Conservation (phyloP, 2,797 vertebrate genomes). For the Octomys mimax region DNA sequence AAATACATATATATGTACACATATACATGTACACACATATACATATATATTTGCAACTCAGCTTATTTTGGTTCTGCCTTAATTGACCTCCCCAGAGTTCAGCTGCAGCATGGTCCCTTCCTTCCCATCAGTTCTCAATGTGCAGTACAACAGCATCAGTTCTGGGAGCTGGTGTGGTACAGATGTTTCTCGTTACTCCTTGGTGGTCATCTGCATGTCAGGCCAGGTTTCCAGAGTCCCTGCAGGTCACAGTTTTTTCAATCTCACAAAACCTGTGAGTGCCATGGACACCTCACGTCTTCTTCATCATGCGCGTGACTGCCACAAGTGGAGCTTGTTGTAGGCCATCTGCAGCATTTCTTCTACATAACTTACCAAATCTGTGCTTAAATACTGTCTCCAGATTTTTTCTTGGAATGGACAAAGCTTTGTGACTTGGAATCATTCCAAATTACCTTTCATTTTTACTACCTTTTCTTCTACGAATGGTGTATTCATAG, state of each 20-base stretch:
- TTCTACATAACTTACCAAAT: conserved; percentile 96
- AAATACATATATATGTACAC: no score
- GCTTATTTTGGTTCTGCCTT: conserved; percentile 90
- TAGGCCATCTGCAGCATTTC: conserved; percentile 98
- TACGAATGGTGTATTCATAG: conserved; percentile 96
- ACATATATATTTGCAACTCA: conserved; percentile 82
- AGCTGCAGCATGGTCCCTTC: conserved; percentile 86
- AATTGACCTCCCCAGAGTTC: conserved; percentile 87
- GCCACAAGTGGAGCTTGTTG: conserved; percentile 98
- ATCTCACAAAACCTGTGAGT: conserved; percentile 80
- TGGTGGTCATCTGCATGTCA: conserved; percentile 83
- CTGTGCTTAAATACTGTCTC: conserved; percentile 98
- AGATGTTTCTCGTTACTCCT: conserved; percentile 83
- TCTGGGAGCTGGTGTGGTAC: conserved; percentile 85
- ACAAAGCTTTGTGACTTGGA: conserved; percentile 97
- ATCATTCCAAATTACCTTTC: conserved; percentile 97
- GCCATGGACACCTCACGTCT: conserved; percentile 92
- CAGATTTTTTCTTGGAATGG: conserved; percentile 99
- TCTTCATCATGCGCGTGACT: conserved; percentile 96
- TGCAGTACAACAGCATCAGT: conserved; percentile 89
- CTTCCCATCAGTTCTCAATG: conserved; percentile 84
- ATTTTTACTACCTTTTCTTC: conserved; percentile 99
- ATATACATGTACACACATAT: neutral
- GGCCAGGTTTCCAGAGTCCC: conserved; percentile 87
- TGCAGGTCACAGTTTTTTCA: conserved; percentile 80